A percentile compares a stretch with the other conserved stretches of the same genome.
Conservation (phyloP, 2,113 vertebrate species). For the Pogonocichla stellata region DNA sequence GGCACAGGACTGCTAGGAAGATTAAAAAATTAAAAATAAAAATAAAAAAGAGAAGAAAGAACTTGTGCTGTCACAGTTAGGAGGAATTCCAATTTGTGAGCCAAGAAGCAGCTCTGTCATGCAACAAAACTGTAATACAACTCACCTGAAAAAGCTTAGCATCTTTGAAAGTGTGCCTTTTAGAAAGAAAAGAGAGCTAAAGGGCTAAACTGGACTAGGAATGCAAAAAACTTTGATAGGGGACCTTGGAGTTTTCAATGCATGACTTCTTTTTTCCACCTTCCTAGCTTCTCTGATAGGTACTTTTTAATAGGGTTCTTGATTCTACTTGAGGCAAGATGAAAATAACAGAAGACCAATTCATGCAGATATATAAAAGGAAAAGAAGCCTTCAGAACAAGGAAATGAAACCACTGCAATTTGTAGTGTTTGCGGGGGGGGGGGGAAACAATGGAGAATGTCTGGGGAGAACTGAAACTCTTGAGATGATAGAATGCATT, state of each 20-base stretch:
- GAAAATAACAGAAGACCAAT: not conserved
- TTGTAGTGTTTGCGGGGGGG: not conserved
- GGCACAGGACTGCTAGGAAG: not conserved
- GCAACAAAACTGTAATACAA: not conserved
- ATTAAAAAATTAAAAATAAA: not conserved
- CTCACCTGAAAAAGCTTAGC: not conserved
- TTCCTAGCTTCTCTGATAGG: not conserved
- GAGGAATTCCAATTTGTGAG: not conserved
- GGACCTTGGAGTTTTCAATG: not conserved
- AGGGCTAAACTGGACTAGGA: not conserved
- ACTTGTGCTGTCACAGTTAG: not conserved
- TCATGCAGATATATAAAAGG: not conserved
- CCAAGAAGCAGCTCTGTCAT: not conserved
- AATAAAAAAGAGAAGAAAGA: not conserved
- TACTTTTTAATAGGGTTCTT: not conserved
- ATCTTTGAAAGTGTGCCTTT: not conserved
- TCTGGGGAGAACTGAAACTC: not conserved
- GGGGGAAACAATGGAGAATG: not conserved
- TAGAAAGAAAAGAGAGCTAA: not conserved
- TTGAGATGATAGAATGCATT: not conserved
- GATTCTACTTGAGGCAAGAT: not conserved
- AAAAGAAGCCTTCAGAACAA: not conserved
- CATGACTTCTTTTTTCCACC: not conserved
- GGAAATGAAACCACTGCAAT: not conserved
- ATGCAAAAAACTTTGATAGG: not conserved